phyloP scores from a whole-genome alignment of 1,140 invertebrate species.

The Orius insidiosus region DNA sequence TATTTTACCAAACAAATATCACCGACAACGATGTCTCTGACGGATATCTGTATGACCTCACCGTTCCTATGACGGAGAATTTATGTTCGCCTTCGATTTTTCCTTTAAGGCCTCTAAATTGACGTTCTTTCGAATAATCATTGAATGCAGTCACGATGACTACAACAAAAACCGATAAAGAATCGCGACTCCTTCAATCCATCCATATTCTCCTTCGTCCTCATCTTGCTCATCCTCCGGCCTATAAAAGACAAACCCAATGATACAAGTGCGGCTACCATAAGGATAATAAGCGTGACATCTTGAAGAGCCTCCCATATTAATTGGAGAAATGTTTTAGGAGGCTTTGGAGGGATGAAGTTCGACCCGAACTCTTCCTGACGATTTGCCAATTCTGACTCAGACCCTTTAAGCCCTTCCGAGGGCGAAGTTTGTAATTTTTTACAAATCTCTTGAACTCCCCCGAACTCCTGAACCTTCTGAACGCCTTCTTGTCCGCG shows the following conservation, averaged over 20 bases:
- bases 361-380: slow-evolving; percentile 92
- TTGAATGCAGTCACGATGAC: slow-evolving; percentile 97
- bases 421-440: slow-evolving; percentile 90
- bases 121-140: slow-evolving; percentile 97
- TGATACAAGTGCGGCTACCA: slow-evolving; percentile 83
- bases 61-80: slow-evolving; percentile 88
- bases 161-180: slow-evolving; percentile 94
- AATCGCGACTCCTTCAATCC: slow-evolving; percentile 97
- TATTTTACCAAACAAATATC: slow-evolving; percentile 78
- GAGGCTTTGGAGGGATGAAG: slow-evolving; percentile 95
- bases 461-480: slow-evolving; percentile 71
- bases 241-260: slow-evolving; percentile 44
- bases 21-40: slow-evolving; percentile 94
- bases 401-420: slow-evolving; percentile 68
- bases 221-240: slow-evolving; percentile 32
- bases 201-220: slow-evolving; percentile 80
- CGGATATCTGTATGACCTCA: slow-evolving; percentile 83
- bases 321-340: slow-evolving; percentile 94
- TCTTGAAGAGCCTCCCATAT: slow-evolving; percentile 99
- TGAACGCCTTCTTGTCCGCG: slow-evolving; percentile 76
- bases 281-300: slow-evolving; percentile 93
- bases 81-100: slow-evolving; percentile 98
- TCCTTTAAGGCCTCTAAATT: slow-evolving; percentile 90
- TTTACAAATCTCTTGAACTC: slow-evolving; percentile 86
- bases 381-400: slow-evolving; percentile 78